Evolutionary conservation across 2,888 invertebrate species (phyloP).

Genomic region (Eudemis profundana): DNA sequence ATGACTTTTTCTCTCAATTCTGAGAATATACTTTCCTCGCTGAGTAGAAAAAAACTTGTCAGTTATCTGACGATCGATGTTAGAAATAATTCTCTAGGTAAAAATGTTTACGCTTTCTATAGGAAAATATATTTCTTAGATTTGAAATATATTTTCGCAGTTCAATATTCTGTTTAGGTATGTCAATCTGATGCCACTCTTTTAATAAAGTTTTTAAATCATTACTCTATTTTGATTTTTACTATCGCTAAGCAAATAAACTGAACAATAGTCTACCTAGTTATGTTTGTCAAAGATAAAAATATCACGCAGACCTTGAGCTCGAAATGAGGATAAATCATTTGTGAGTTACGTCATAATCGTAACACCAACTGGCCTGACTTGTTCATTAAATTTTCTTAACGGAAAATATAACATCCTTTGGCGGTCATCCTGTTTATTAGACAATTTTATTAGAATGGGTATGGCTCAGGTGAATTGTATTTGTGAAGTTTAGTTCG

Average conservation of each 20-base stretch:
- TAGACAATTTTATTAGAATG: no score
- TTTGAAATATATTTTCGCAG: no score
- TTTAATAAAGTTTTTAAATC: not conserved
- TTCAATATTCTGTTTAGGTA: no score
- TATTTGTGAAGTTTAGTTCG: not conserved
- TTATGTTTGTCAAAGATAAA: slow-evolving; percentile 33
- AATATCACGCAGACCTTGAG: slow-evolving; percentile 39
- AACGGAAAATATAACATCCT: slow-evolving; percentile 24
- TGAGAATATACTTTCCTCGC: slow-evolving; percentile 16
- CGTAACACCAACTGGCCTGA: not conserved
- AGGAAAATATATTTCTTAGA: no score
- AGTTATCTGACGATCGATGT: not conserved
- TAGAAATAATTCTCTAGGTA: not conserved
- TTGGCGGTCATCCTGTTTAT: slow-evolving; percentile 3
- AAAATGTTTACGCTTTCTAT: no score
- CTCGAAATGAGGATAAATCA: slow-evolving; percentile 37
- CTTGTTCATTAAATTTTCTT: slow-evolving; percentile 24
- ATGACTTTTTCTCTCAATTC: slow-evolving; percentile 11
- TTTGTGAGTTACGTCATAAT: slow-evolving; percentile 30
- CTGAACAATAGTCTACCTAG: slow-evolving; percentile 4
- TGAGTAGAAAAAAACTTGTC: slow-evolving; percentile 11
- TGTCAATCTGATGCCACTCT: no score
- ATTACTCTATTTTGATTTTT: not conserved
- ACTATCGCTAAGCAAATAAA: slow-evolving; percentile 10
- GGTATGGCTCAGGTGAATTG: not conserved